These are phyloP conservation scores for Drosophila histrio DNA, from an alignment of 2,888 invertebrate genomes.

Conservation along the genomic window DNA sequence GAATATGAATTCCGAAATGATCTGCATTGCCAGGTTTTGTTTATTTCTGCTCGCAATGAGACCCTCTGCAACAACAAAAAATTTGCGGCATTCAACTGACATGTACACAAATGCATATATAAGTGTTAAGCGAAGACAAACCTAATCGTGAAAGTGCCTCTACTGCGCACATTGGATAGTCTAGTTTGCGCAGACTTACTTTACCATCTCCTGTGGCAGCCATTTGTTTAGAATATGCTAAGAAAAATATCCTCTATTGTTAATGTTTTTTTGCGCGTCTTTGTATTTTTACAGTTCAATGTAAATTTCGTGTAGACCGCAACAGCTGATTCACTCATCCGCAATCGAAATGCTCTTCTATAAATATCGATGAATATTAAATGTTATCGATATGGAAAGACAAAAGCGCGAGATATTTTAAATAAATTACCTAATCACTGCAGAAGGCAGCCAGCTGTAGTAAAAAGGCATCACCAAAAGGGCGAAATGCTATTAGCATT, in stretches of 20 bases:
- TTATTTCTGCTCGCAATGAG: conserved; percentile 82
- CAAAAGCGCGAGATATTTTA: conserved; percentile 2
- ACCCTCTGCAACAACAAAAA: conserved; percentile 69
- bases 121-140: conserved; percentile 68
- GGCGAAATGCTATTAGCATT: too few relatives aligned
- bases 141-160: conserved; percentile 91
- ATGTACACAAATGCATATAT: not conserved
- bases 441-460: too few relatives aligned
- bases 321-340: conserved; percentile 1
- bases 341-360: not conserved
- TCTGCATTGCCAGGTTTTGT: conserved; percentile 88
- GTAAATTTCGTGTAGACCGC: not conserved
- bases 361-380: conserved; percentile 1
- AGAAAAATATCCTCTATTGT: not conserved
- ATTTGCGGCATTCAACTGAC: too few relatives aligned
- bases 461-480: too few relatives aligned
- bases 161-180: conserved; percentile 90
- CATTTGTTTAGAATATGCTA: conserved; percentile 24
- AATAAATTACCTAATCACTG: too few relatives aligned
- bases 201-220: conserved; percentile 86
- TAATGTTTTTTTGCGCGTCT: conserved; percentile 4
- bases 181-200: conserved; percentile 89
- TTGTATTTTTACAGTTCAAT: conserved; percentile 24
- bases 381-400: not conserved
- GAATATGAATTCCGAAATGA: conserved; percentile 93